Base-by-base conservation (phyloP, 2,888 invertebrate genomes). In the Thera obeliscata region DNA sequence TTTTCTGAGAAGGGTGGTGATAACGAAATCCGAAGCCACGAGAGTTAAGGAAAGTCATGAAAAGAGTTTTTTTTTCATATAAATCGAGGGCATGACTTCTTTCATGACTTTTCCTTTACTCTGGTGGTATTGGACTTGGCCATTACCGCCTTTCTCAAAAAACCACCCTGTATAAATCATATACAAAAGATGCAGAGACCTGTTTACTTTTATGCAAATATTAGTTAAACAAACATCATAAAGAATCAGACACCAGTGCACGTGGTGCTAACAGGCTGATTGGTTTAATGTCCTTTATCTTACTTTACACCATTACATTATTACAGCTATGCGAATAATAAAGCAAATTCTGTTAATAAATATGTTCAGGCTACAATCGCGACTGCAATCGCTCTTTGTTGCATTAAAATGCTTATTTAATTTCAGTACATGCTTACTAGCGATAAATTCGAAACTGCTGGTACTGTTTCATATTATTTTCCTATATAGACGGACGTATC, bases 391-490 rank as follows among this genome's bases (percentile, higher is more conserved):
- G 61, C 59, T 63, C 69, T 64, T 67, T 60, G 67, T 70, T 59
- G 56, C 59, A 65, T 52, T 67, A 65, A 62, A 67, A 65, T 60
- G 62, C 54, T 56, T 65, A 70, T 65, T 62, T 64, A 50, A 66
- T 70, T 64, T 64, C 61, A 66, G 56, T 61, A 64, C 56, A 65
- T 70, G 70, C 70, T 67, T 68, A 68, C 67, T 35, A 64, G 55
- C 64, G 64, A 64, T 70, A 66, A 72, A 68, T 70, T 59, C 6
- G 56, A 67, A 63, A 52, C 65, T 63, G 41, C 41, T 55, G 57
- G 61, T 68, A 66, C 66, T 69, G 66, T 70, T 64, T 55, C 58
- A 63, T 70, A 67, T 66, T 61, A 62, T 76, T 76, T 80, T 79
- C 78, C 77, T 76, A n/a, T n/a, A n/a, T n/a, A 60, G 46, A 38